These are phyloP conservation scores for Yponomeuta cagnagella DNA, from an alignment of 2,888 invertebrate species.

Conservation along the genomic window DNA sequence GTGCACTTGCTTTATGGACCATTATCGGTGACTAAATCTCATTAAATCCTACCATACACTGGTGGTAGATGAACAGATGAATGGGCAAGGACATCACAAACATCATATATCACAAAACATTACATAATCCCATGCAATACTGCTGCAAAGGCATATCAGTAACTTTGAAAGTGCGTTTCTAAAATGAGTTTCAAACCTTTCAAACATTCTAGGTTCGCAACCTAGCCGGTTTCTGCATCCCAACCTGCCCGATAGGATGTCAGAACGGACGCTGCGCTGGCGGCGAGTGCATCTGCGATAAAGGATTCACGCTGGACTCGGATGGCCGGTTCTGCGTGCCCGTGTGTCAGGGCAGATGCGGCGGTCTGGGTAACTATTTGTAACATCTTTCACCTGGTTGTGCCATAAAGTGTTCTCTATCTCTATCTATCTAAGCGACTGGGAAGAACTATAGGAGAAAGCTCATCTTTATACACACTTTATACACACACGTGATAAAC, in stretches of 20 bases:
- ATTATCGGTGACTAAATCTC: conserved; percentile 24
- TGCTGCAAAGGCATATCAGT: too few relatives aligned
- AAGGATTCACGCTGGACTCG: conserved; percentile 72
- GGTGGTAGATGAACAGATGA: too few relatives aligned
- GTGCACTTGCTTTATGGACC: conserved; percentile 80
- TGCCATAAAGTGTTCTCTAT: too few relatives aligned
- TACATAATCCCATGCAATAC: too few relatives aligned
- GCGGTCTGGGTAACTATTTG: conserved; percentile 53
- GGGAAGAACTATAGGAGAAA: too few relatives aligned
- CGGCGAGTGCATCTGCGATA: conserved; percentile 78
- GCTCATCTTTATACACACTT: too few relatives aligned
- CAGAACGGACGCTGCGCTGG: conserved; percentile 79
- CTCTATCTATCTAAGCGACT: conserved; percentile 16
- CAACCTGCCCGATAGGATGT: conserved; percentile 82
- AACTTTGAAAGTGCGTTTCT: too few relatives aligned
- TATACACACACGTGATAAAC: too few relatives aligned
- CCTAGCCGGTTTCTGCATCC: conserved; percentile 68
- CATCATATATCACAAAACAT: too few relatives aligned
- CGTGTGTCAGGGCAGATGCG: conserved; percentile 67
- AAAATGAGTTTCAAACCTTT: background rate
- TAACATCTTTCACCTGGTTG: too few relatives aligned
- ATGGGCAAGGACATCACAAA: too few relatives aligned
- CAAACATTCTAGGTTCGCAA: background rate
- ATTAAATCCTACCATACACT: too few relatives aligned
- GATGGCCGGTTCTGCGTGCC: conserved; percentile 78